A percentile compares a stretch with the other conserved stretches of the same genome.
phyloP scores from a whole-genome alignment of 2,113 vertebrate genomes.

The Tympanuchus pallidicinctus region DNA sequence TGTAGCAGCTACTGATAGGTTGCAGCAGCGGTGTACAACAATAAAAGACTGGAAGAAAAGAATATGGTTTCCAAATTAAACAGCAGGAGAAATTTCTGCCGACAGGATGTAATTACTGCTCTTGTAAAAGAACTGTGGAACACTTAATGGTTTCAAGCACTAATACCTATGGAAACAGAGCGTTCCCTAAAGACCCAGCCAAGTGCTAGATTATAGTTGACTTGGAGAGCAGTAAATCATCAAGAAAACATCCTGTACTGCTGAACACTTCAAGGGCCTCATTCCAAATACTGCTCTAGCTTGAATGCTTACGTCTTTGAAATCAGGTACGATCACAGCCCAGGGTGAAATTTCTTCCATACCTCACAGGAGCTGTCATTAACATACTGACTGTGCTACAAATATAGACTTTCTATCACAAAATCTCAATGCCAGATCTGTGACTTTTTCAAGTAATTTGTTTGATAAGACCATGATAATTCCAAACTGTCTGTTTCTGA shows the following conservation, averaged over 20 bases:
- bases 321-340: background rate
- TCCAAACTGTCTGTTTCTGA: background rate
- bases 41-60: conserved; percentile 28
- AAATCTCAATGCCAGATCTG: background rate
- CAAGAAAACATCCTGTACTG: background rate
- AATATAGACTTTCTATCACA: background rate
- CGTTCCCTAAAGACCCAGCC: conserved; percentile 10
- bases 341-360: background rate
- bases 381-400: background rate
- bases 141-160: conserved; percentile 27
- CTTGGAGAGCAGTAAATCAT: background rate
- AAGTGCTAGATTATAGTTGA: conserved; percentile 1
- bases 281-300: conserved; percentile 4
- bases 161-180: conserved; percentile 57
- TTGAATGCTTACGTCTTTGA: background rate
- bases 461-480: background rate
- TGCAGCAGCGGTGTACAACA: background rate
- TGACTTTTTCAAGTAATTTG: background rate
- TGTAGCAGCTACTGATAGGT: background rate
- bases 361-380: background rate
- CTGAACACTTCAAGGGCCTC: background rate
- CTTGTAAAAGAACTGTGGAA: conserved; percentile 58
- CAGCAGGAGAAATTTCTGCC: conserved; percentile 18
- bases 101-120: conserved; percentile 53
- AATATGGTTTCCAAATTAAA: conserved; percentile 58